These are phyloP conservation scores for Stichodactyla mertensii DNA, from an alignment of 64 coral and sea anemone species.

Conservation along the genomic window DNA sequence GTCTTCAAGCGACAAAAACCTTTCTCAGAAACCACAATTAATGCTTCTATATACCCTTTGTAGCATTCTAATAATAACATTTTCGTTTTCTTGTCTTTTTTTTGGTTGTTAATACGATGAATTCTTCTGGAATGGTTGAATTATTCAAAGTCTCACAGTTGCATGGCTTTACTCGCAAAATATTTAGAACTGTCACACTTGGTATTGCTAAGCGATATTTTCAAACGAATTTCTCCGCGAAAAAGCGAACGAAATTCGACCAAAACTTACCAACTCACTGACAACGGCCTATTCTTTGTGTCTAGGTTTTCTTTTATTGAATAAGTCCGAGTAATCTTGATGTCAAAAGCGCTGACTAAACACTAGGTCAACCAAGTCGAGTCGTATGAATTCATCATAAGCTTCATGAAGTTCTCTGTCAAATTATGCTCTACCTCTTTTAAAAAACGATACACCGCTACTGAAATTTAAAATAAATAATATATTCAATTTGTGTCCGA, in stretches of 20 bases:
- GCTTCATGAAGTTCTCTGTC: background rate
- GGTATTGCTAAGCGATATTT: background rate
- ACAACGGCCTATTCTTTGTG: background rate
- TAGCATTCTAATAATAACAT: background rate
- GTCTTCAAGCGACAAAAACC: background rate
- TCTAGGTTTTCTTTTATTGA: background rate
- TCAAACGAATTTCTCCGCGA: background rate
- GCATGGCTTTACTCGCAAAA: background rate
- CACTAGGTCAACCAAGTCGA: background rate
- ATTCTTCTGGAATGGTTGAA: background rate
- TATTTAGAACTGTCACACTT: background rate
- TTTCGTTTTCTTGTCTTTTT: background rate
- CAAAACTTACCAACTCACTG: background rate
- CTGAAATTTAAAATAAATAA: background rate
- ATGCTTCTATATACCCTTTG: background rate
- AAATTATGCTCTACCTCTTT: background rate
- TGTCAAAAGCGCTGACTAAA: constrained; percentile 11
- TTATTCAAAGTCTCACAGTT: constrained; percentile 18
- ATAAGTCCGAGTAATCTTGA: background rate
- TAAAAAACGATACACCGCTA: background rate
- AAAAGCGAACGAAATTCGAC: background rate
- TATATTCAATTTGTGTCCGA: background rate
- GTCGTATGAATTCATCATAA: background rate
- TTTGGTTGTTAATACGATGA: background rate
- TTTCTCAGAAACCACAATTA: background rate